Base-by-base conservation (phyloP, 1,140 invertebrate genomes). In the Cyrtorhinus lividipennis region DNA sequence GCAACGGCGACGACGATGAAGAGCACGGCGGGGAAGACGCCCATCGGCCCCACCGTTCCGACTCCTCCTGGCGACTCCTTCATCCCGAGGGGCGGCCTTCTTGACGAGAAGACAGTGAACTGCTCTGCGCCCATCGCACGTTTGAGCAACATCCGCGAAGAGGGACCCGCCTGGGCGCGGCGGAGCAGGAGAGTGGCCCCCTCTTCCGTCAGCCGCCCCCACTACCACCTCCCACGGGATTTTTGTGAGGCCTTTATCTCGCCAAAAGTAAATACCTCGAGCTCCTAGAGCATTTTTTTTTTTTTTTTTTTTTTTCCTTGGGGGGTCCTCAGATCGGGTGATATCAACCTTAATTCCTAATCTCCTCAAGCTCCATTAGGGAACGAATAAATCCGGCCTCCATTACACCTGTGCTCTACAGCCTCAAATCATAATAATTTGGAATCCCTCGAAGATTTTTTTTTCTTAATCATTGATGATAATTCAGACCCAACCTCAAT, bases 101-200 rank as follows among this genome's bases (percentile, higher is more conserved):
- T 5, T 12, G 48, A 8, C 48, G 48, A 13, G 20, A 44, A 53
- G 48, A 3, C 12, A 13, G 10, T 22, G 8, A 53, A 22, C 48
- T 53, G 8, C 5, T 53, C 48, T 15, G 48, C 48, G 10, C 8
- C 48, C 48, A 53, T 53, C 48, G 48, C 48, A 53, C 48, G 48
- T 53, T 53, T 53, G 48, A 53, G 48, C 48, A 53, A 53, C 48
- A 53, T 53, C 48, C 48, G 48, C 48, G 18, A 53, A 20, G 30
- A 38, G n/a, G n/a, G n/a, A n/a, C n/a, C n/a, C 30, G 5, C 15
- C 30, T 38, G 15, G 30, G 30, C 30, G 30, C 30, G 30, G 30
- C 30, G n/a, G 5, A 5, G 5, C 30, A 38, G 30, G 30, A 38
- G n/a, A n/a, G n/a, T n/a, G 5, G 5, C 30, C 30, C 30, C 30